Base-by-base conservation (phyloP, 2,888 invertebrate species). In the Gari tellinella region DNA sequence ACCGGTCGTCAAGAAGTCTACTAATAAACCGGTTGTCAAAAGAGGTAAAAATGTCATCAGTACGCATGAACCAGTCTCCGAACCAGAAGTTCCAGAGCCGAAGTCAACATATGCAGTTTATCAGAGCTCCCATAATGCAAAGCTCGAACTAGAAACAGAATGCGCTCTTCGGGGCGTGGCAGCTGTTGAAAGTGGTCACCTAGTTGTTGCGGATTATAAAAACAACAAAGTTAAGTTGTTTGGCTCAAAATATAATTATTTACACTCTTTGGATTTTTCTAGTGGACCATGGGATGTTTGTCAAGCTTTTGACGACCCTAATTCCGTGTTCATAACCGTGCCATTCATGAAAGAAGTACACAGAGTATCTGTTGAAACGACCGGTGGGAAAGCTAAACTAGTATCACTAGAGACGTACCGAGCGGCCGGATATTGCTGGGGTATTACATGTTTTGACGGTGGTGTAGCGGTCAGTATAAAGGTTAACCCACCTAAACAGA, bases 161-260 rank as follows among this genome's bases (percentile, higher is more conserved):
- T 73, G 77, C 25, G 73, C 80, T 40, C 63, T 83, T 15, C 74
- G 81, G 0, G 77, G 81, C 8, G 80, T 72, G 0, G 48, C 72
- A 2, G 81, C 81, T 23, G 48, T 81, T 43, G 45, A 58, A 15
- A 74, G 66, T 55, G 78, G 79, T 3, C 60, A 67, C 46, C 41
- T 81, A 0, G 65, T 83, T 19, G 60, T 79, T 8, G 74, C 78
- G 8, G 83, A 81, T 48, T 83, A 80, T 48, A 73, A 75, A 58
- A 83, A 81, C 56, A 76, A 80, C 52, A 81, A 72, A 55, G 17
- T 83, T 12, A 83, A 83, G 53, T 62, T 80, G 10, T 83, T 80
- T 48, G 64, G 70, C 45, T 45, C 68, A 1, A 55, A 61, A 0
- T 65, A 72, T 48, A 21, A 46, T n/a, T 64, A 74, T 26, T 49